A percentile compares a stretch with the other conserved stretches of the same genome.
These are phyloP conservation scores for Scaptomyza caliginosa DNA, from an alignment of 2,888 invertebrate genomes.

Conservation along the genomic window DNA sequence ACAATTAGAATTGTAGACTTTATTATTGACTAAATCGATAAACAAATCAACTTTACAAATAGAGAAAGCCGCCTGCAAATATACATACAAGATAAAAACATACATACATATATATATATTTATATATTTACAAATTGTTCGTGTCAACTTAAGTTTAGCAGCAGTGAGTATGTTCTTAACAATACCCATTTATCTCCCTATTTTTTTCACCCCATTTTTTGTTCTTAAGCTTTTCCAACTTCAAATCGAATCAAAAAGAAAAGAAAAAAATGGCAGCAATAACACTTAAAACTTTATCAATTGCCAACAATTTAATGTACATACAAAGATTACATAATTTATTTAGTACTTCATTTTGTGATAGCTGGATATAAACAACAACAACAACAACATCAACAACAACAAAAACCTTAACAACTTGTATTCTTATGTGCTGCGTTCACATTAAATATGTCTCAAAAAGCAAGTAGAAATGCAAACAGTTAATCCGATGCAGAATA, in stretches of 20 bases:
- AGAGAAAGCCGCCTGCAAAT: constrained; percentile 15
- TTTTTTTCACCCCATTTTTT: neutral
- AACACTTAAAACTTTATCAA: neutral
- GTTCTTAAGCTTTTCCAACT: neutral
- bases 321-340: constrained; percentile 46
- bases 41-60: constrained; percentile 10
- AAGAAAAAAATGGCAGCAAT: neutral
- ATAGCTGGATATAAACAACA: constrained; percentile 36
- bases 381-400: neutral
- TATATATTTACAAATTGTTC: constrained; percentile 4
- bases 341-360: constrained; percentile 59
- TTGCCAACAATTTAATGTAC: constrained; percentile 46
- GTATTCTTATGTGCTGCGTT: constrained; percentile 10
- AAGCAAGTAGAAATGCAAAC: neutral
- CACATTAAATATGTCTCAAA: constrained; percentile 32
- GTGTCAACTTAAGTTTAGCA: constrained; percentile 5
- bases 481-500: constrained; percentile 14
- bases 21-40: constrained; percentile 16
- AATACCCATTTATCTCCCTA: neutral
- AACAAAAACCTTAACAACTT: constrained; percentile 11
- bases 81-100: neutral
- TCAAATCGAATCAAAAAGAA: neutral
- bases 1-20: constrained; percentile 33
- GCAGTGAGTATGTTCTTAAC: constrained; percentile 3
- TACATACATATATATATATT: neutral